Percentiles rank a stretch among this genome's conserved stretches.
Evolutionary conservation across 2,888 invertebrate species (phyloP).

Genomic region (Sarcophaga subvicina): DNA sequence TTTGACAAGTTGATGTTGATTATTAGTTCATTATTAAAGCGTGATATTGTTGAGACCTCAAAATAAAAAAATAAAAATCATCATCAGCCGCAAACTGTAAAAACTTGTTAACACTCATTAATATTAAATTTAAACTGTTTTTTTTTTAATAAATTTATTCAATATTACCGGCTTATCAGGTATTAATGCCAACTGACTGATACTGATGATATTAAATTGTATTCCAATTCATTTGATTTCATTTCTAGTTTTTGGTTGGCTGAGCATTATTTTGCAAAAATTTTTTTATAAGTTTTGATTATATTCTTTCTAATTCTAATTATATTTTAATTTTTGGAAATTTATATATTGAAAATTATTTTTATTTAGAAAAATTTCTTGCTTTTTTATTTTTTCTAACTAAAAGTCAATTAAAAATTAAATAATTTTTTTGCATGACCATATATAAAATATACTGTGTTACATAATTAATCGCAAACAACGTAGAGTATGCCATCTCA

Average conservation of each 20-base stretch:
- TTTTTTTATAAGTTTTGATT: too few species aligned
- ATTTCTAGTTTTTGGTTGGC: background rate
- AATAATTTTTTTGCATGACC: background rate
- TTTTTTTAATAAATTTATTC: background rate
- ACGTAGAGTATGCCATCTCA: too few species aligned
- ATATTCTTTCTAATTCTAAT: too few species aligned
- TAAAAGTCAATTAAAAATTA: conserved; percentile 45
- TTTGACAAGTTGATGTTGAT: background rate
- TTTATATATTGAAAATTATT: conserved; percentile 26
- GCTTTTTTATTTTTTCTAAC: conserved; percentile 15
- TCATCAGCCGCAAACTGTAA: background rate
- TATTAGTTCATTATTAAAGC: background rate
- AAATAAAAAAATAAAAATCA: conserved; percentile 2
- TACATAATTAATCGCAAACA: too few species aligned
- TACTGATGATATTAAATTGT: too few species aligned
- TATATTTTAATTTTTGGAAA: background rate
- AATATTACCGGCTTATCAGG: conserved; percentile 54
- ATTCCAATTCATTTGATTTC: conserved; percentile 2
- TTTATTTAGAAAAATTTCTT: background rate
- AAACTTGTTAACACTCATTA: conserved; percentile 41
- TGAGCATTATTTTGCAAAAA: background rate
- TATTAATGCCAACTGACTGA: background rate
- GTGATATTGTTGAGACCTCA: background rate
- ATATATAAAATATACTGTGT: too few species aligned
- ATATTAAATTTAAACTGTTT: conserved; percentile 4